Conservation (phyloP, 2,888 invertebrate species). For the Masnerella sp. region DNA sequence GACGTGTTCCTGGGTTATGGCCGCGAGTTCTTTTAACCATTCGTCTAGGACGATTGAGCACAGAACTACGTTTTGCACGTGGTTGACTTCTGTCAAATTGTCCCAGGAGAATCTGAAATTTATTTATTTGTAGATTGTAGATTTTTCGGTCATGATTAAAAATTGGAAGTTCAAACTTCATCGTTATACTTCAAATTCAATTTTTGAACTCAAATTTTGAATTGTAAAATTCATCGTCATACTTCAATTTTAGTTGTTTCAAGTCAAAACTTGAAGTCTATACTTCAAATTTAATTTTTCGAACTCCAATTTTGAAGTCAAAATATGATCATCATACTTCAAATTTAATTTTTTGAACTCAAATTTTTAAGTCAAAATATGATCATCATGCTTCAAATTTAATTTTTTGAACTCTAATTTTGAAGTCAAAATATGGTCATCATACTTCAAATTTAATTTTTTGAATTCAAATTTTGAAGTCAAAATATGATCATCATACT, state of each 20-base stretch:
- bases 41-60: conserved; percentile 95
- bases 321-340: no score
- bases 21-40: conserved; percentile 96
- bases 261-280: no score
- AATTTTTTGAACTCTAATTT: background rate
- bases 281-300: background rate
- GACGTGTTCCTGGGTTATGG: conserved; percentile 95
- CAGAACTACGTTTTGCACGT: conserved; percentile 83
- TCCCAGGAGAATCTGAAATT: conserved; percentile 71
- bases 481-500: no score
- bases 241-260: no score
- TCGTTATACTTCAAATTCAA: no score
- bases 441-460: no score
- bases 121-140: conserved; percentile 19
- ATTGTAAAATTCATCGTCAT: background rate
- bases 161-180: background rate
- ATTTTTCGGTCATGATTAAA: background rate
- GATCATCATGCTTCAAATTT: no score
- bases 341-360: background rate
- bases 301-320: background rate
- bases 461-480: no score
- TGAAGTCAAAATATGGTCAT: conserved; percentile 61
- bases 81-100: conserved; percentile 70
- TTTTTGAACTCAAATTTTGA: background rate
- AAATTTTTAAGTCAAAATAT: no score